Conservation (phyloP, 2,797 vertebrate species). For the Schizopygopsis malacanthus region DNA sequence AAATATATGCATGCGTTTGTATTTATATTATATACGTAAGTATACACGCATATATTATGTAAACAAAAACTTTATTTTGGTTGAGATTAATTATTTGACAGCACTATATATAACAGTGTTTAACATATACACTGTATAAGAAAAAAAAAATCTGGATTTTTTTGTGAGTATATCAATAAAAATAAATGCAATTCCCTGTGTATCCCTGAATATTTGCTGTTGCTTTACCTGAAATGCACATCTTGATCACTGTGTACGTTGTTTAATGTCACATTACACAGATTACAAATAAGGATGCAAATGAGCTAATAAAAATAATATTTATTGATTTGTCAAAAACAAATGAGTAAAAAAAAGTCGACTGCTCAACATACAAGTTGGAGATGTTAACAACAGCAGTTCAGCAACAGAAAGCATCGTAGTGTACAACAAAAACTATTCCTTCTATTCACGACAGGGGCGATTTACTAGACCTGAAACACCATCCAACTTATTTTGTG, state of each 20-base stretch:
- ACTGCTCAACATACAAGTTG: conserved; percentile 30
- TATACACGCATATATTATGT: no score
- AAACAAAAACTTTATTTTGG: no score
- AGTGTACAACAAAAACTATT: conserved; percentile 28
- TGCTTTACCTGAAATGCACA: not conserved
- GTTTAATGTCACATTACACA: not conserved
- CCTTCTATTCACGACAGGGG: conserved; percentile 20
- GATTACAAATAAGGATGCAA: not conserved
- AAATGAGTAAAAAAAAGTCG: conserved; percentile 21
- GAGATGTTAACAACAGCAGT: conserved; percentile 40
- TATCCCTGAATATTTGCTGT: not conserved
- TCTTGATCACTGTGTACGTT: not conserved
- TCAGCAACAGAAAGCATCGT: conserved; percentile 12
- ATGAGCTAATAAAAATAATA: conserved; percentile 34
- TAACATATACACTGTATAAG: not conserved
- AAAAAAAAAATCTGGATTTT: not conserved
- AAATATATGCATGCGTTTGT: no score
- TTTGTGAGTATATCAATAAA: not conserved
- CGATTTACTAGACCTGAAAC: conserved; percentile 13
- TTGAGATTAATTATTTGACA: no score
- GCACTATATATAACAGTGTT: not conserved
- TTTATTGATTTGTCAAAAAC: conserved; percentile 53
- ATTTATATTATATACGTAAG: no score
- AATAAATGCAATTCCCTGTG: not conserved
- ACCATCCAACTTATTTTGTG: conserved; percentile 35